phyloP scores from a whole-genome alignment of 2,113 vertebrate species.

The Empidonax traillii region DNA sequence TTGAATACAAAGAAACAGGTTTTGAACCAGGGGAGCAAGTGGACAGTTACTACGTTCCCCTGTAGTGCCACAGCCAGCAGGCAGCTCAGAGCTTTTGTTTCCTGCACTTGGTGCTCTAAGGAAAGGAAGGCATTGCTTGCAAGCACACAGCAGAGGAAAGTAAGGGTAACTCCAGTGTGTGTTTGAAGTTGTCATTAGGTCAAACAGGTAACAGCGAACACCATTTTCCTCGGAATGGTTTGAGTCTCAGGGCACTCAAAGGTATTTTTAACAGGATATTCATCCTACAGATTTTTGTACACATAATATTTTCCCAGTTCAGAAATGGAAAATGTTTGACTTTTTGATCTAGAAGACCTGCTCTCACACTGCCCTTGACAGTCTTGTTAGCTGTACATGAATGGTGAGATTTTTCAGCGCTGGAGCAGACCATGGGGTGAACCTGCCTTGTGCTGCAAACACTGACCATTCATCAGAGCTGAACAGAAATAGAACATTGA shows the following conservation, averaged over 20 bases:
- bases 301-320: neutral
- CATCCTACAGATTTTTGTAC: neutral
- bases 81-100: neutral
- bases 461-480: neutral
- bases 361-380: neutral
- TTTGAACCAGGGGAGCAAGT: neutral
- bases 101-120: neutral
- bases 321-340: neutral
- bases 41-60: neutral
- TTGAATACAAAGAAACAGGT: neutral
- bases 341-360: neutral
- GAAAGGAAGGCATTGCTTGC: neutral
- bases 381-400: neutral
- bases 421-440: neutral
- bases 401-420: neutral
- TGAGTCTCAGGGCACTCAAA: neutral
- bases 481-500: neutral
- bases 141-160: neutral
- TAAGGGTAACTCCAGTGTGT: neutral
- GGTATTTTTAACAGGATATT: neutral
- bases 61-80: neutral
- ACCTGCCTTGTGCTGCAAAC: neutral
- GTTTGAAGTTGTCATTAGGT: neutral
- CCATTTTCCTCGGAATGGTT: neutral
- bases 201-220: neutral